These are phyloP conservation scores for Xiphorhynchus elegans DNA, from an alignment of 2,113 vertebrate species.

Conservation along the genomic window DNA sequence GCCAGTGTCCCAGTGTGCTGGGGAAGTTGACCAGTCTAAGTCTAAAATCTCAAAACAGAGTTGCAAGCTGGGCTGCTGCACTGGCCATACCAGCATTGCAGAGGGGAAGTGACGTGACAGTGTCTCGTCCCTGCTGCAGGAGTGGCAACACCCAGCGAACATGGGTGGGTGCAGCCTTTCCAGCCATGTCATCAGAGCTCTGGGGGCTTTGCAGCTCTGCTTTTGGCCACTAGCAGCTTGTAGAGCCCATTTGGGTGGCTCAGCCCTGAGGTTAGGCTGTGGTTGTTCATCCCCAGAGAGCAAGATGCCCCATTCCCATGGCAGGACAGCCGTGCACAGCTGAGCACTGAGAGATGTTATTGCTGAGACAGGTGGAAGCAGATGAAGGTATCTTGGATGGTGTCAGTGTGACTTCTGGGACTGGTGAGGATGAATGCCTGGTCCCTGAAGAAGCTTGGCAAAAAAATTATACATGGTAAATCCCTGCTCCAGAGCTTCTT, in stretches of 20 bases:
- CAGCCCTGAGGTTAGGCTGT: not conserved
- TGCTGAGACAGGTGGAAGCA: not conserved
- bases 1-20: not conserved
- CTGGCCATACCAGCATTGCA: not conserved
- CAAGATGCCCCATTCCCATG: rapidly evolving
- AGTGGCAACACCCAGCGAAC: not conserved
- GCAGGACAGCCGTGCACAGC: not conserved
- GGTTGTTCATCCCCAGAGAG: not conserved
- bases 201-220: not conserved
- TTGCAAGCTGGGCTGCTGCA: not conserved
- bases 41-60: not conserved
- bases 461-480: not conserved
- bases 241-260: not conserved
- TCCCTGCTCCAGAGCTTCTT: not conserved
- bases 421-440: not conserved
- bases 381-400: not conserved
- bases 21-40: not conserved
- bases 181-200: not conserved
- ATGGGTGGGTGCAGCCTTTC: not conserved
- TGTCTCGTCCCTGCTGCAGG: rapidly evolving
- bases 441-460: not conserved
- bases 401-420: not conserved
- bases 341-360: not conserved
- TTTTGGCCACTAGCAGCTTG: not conserved
- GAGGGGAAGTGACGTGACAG: not conserved